Evolutionary conservation across 2,113 vertebrate species (phyloP).

Genomic region (Epinephelus cyanopodus): DNA sequence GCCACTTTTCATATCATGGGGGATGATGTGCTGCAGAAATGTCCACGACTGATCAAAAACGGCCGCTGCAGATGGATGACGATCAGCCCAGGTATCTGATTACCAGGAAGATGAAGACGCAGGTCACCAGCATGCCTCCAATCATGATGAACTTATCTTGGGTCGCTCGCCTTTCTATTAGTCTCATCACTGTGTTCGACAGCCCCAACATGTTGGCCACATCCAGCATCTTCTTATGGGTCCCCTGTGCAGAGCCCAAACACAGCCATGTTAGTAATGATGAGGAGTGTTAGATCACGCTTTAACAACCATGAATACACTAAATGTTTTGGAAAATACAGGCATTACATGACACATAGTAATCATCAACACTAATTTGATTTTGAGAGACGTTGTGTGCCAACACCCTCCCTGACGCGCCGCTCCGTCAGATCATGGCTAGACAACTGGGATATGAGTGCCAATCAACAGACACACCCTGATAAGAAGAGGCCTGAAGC

Average conservation of each 20-base stretch:
- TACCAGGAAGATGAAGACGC: conserved; percentile 91
- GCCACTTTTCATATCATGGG: conserved; percentile 60
- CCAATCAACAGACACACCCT: conserved; percentile 82
- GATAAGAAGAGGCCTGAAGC: conserved; percentile 77
- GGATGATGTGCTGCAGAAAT: conserved; percentile 53
- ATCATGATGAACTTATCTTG: conserved; percentile 98
- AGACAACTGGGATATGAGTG: conserved; percentile 39
- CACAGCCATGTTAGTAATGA: not conserved
- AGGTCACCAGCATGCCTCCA: conserved; percentile 95
- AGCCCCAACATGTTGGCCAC: conserved; percentile 97
- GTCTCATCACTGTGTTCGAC: conserved; percentile 97
- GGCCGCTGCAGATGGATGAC: not conserved
- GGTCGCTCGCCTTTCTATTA: conserved; percentile 95
- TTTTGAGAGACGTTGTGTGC: conserved; percentile 37
- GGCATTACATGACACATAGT: not conserved
- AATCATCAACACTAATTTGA: conserved; percentile 51
- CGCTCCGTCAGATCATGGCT: conserved; percentile 68
- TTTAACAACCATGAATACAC: not conserved
- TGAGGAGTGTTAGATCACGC: not conserved
- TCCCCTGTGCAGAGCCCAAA: conserved; percentile 84
- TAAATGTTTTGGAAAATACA: not conserved
- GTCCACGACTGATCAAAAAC: conserved; percentile 34
- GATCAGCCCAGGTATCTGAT: conserved; percentile 94
- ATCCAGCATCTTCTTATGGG: conserved; percentile 98
- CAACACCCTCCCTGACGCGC: conserved; percentile 52